Percentiles rank a stretch among this genome's conserved stretches.
Conservation (phyloP, 2,888 invertebrate genomes). For the Clanis bilineata region DNA sequence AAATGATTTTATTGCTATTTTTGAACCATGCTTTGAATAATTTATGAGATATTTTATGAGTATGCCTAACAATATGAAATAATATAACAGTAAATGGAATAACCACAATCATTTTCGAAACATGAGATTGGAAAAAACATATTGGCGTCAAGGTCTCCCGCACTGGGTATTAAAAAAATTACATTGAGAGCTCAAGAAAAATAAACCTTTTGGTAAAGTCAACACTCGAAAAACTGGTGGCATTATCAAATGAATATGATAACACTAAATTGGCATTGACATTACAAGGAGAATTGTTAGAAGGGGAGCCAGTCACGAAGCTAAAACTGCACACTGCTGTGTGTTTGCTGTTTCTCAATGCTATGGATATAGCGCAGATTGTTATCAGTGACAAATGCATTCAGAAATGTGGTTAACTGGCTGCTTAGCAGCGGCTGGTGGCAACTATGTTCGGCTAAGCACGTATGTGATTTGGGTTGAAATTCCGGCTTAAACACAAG, state of each 20-base stretch:
- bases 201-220: not conserved
- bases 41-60: not conserved
- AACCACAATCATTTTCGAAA: not conserved
- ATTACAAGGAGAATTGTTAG: slow-evolving; percentile 10
- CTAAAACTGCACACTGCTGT: not conserved
- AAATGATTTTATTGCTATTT: not conserved
- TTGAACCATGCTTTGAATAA: not conserved
- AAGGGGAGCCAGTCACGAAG: slow-evolving; percentile 16
- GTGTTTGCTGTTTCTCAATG: slow-evolving; percentile 63
- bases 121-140: not conserved
- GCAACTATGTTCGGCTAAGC: not conserved
- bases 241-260: not conserved
- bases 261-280: not conserved
- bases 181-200: not conserved
- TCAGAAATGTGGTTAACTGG: slow-evolving; percentile 19
- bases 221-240: not conserved
- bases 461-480: not conserved
- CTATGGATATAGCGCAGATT: slow-evolving; percentile 60
- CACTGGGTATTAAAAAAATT: not conserved
- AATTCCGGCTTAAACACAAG: not conserved
- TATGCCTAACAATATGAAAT: not conserved
- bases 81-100: not conserved
- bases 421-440: not conserved
- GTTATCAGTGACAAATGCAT: slow-evolving; percentile 69
- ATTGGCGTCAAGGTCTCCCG: not conserved